phyloP scores from a whole-genome alignment of 1,140 invertebrate genomes.

The Neotoxoptera formosana region DNA sequence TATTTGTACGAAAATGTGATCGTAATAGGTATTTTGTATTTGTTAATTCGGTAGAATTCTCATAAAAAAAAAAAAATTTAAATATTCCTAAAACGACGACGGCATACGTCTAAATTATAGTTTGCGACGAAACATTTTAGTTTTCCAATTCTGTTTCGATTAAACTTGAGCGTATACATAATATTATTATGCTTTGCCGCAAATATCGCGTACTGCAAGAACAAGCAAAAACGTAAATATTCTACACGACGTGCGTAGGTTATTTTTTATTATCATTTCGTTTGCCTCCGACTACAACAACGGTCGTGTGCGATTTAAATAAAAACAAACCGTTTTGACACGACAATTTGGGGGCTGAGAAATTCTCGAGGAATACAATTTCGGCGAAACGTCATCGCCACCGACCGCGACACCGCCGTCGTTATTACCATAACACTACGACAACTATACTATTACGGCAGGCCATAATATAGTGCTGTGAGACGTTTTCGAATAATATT shows the following conservation, averaged over 20 bases:
- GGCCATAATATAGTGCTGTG: background rate
- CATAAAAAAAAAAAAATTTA: background rate
- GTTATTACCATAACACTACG: background rate
- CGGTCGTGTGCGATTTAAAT: background rate
- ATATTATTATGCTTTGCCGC: background rate
- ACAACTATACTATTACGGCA: background rate
- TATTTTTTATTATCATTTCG: constrained; percentile 34
- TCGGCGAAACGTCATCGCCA: background rate
- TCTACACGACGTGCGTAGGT: background rate
- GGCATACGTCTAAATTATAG: background rate
- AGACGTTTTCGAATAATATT: constrained; percentile 1
- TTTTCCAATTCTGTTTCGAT: background rate
- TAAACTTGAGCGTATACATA: background rate
- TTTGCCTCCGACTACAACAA: background rate
- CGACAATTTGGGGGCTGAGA: background rate
- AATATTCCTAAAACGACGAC: background rate
- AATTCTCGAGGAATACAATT: background rate
- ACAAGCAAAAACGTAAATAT: background rate
- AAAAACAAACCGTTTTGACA: constrained; percentile 9
- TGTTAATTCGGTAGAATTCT: background rate
- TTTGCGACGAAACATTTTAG: background rate
- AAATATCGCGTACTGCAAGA: background rate
- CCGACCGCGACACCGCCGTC: background rate
- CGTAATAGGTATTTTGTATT: background rate
- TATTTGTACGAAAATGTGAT: background rate